A percentile compares a stretch with the other conserved stretches of the same genome.
Conservation (phyloP, 2,888 invertebrate species). For the Drosophila mulleri region DNA sequence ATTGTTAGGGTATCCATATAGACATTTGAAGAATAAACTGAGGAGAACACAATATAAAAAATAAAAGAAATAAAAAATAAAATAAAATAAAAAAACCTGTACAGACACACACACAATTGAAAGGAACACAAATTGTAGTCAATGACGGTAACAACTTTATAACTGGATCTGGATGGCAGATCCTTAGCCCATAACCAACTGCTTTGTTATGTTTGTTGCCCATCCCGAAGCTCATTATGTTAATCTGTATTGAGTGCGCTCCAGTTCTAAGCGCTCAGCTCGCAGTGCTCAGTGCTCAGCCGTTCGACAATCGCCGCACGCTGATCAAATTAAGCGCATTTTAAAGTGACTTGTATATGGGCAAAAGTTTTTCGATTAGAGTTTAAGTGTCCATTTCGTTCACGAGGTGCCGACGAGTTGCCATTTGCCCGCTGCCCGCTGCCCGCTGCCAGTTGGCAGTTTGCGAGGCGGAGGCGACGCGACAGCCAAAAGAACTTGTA, state of each 20-base stretch:
- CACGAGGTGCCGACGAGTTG: constrained; percentile 72
- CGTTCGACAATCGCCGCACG: constrained; percentile 72
- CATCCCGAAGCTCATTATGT: constrained; percentile 68
- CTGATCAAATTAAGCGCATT: constrained; percentile 79
- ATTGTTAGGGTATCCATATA: constrained; percentile 37
- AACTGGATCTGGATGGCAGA: constrained; percentile 35
- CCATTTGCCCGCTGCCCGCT: constrained; percentile 17
- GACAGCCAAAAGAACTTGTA: constrained; percentile 52
- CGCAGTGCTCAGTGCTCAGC: constrained; percentile 6
- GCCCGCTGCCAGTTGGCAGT: neutral
- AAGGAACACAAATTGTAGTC: constrained; percentile 67
- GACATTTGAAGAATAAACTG: constrained; percentile 42
- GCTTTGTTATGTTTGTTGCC: constrained; percentile 37
- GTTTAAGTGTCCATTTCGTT: constrained; percentile 77
- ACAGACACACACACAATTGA: constrained; percentile 26
- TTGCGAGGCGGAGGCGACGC: constrained; percentile 12
- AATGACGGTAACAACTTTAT: constrained; percentile 74
- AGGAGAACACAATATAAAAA: neutral
- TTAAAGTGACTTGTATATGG: constrained; percentile 80
- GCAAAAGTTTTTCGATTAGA: constrained; percentile 79
- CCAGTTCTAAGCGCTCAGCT: constrained; percentile 3
- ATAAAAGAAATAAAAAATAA: neutral
- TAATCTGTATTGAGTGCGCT: constrained; percentile 57
- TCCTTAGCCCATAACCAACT: constrained; percentile 25
- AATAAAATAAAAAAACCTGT: neutral